phyloP scores from a whole-genome alignment of 2,113 vertebrate genomes.

The Typhlomys cinereus region DNA sequence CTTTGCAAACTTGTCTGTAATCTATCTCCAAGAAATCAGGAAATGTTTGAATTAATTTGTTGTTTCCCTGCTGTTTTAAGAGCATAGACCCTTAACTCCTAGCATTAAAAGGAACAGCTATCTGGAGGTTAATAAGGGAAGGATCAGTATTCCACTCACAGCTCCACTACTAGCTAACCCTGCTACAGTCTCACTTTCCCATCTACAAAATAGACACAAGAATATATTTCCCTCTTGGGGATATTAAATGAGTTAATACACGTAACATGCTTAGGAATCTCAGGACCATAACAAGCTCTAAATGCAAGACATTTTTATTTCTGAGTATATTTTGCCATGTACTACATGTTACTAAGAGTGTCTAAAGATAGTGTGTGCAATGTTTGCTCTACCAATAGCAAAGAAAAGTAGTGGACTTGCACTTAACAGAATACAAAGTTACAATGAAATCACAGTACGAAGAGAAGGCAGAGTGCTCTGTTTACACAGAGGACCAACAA shows the following conservation, averaged over 20 bases:
- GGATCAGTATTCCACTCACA: neutral
- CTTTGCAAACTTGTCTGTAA: neutral
- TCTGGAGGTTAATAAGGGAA: neutral
- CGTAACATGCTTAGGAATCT: conserved; percentile 14
- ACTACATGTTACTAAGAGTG: conserved; percentile 63
- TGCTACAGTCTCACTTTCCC: neutral
- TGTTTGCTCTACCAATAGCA: conserved; percentile 56
- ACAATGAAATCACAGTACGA: conserved; percentile 59
- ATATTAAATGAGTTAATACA: conserved; percentile 41
- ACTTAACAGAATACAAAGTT: conserved; percentile 74
- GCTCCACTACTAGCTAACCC: neutral
- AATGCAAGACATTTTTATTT: conserved; percentile 59
- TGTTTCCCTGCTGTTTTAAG: neutral
- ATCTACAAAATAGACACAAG: neutral
- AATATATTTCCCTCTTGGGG: neutral
- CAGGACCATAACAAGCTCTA: conserved; percentile 6
- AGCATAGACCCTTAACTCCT: neutral
- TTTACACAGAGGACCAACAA: conserved; percentile 58
- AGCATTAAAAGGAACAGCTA: neutral
- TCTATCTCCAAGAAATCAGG: neutral
- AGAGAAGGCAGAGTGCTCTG: conserved; percentile 57
- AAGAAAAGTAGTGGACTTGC: conserved; percentile 56
- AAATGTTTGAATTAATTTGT: neutral
- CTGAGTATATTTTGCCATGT: conserved; percentile 56
- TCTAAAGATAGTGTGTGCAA: conserved; percentile 12